A percentile compares a stretch with the other conserved stretches of the same genome.
phyloP scores from a whole-genome alignment of 2,797 vertebrate species.

The Peromyscus nudipes region DNA sequence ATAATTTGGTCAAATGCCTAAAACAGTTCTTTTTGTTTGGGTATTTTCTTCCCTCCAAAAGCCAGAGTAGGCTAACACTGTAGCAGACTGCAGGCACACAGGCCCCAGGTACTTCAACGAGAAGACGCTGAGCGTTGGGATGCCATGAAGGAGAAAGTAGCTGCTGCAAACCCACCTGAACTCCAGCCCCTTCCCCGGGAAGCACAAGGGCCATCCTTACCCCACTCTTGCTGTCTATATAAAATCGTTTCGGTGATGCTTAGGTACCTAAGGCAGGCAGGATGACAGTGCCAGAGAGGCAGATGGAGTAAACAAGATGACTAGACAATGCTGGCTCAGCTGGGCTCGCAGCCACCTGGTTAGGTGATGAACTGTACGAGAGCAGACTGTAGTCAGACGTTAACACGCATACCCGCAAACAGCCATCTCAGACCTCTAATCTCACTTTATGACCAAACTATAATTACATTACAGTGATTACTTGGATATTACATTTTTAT shows the following conservation, averaged over 20 bases:
- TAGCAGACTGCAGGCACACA: neutral
- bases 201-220: neutral
- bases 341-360: neutral
- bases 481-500: constrained; percentile 85
- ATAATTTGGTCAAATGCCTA: constrained; percentile 30
- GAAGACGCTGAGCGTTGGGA: fast-evolving
- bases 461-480: constrained; percentile 85
- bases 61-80: neutral
- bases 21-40: neutral
- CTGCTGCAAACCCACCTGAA: neutral
- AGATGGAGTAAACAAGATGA: neutral
- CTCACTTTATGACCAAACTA: constrained; percentile 81
- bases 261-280: neutral
- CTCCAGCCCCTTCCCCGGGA: neutral
- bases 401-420: constrained; percentile 72
- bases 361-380: neutral
- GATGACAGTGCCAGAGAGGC: neutral
- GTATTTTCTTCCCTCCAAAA: neutral
- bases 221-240: neutral
- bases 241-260: neutral
- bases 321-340: constrained; percentile 56
- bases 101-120: fast-evolving
- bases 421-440: constrained; percentile 82
- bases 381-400: constrained; percentile 47
- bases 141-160: fast-evolving